Conservation (phyloP, 2,888 invertebrate genomes). For the Caenorhabditis drosophilae region DNA sequence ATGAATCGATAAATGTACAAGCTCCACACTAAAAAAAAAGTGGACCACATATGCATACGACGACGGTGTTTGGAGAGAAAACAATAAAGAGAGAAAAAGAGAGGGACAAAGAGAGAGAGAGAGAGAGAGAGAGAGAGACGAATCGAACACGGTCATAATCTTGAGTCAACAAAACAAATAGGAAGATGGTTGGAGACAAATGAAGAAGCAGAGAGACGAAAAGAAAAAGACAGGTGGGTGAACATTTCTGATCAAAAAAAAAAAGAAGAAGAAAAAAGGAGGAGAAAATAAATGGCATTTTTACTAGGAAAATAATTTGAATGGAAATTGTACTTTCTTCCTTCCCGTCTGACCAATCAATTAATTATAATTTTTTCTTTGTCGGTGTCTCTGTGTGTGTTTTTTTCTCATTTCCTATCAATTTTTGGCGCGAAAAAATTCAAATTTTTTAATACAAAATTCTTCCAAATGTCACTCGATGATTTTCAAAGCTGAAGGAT, state of each 20-base stretch:
- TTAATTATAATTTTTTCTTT: background rate
- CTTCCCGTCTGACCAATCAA: too few relatives aligned
- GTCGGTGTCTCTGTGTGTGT: background rate
- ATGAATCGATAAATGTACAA: conserved; percentile 1
- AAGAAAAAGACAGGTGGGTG: conserved; percentile 1
- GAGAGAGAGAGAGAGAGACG: conserved; percentile 1
- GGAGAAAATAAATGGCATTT: background rate
- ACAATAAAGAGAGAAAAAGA: background rate
- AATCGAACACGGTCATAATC: background rate
- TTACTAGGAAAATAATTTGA: background rate
- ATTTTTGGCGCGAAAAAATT: background rate
- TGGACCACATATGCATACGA: conserved; percentile 5
- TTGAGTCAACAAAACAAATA: background rate
- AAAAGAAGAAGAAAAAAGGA: background rate
- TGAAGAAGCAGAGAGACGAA: conserved; percentile 2
- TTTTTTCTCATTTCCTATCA: too few relatives aligned
- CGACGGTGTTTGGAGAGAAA: background rate
- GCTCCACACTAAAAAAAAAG: too few relatives aligned
- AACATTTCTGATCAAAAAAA: background rate
- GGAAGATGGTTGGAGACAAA: background rate
- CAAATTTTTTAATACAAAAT: background rate
- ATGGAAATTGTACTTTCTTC: too few relatives aligned
- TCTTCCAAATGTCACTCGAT: too few relatives aligned
- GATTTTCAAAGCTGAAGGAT: too few relatives aligned
- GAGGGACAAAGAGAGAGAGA: conserved; percentile 2